Percentiles rank a stretch among this genome's conserved stretches.
Evolutionary conservation across 2,888 invertebrate species (phyloP).

Genomic region (Drosophila infuscata): DNA sequence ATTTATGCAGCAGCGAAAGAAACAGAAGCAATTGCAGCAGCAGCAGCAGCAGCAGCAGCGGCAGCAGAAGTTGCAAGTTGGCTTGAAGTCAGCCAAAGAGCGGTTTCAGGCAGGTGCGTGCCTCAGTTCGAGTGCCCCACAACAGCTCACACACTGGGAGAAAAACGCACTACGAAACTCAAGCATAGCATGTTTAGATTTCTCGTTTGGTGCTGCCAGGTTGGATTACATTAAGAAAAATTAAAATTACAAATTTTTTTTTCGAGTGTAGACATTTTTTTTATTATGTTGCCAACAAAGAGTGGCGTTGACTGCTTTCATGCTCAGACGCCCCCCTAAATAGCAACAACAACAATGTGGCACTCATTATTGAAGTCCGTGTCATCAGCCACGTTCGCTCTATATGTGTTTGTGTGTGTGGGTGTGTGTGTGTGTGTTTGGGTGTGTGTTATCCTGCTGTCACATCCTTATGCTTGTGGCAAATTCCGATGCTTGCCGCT

Average conservation of each 20-base stretch:
- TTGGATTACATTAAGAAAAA: not conserved
- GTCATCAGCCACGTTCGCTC: conserved; percentile 58
- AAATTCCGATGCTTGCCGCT: conserved; percentile 70
- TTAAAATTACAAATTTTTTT: not conserved
- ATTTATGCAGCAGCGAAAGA: conserved; percentile 63
- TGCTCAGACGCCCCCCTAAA: conserved; percentile 65
- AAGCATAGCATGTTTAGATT: not conserved
- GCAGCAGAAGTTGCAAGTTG: conserved; percentile 37
- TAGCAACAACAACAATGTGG: conserved; percentile 40
- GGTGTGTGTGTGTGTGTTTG: conserved; percentile 11
- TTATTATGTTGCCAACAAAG: conserved; percentile 41
- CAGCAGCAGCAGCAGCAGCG: conserved; percentile 29
- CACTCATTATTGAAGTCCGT: conserved; percentile 76
- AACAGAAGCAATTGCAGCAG: conserved; percentile 22
- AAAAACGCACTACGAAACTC: not conserved
- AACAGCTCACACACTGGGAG: conserved; percentile 21
- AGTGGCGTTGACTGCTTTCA: conserved; percentile 51
- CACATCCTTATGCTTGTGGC: conserved; percentile 47
- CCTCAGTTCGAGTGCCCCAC: conserved; percentile 40
- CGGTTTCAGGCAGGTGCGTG: conserved; percentile 47
- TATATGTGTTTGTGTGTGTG: not conserved
- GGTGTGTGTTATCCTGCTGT: conserved; percentile 5
- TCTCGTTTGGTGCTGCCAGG: not conserved
- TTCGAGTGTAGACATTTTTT: conserved; percentile 3
- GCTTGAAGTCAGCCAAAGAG: conserved; percentile 27